These are phyloP conservation scores for Spisula solida DNA, from an alignment of 2,888 invertebrate genomes.

Conservation along the genomic window DNA sequence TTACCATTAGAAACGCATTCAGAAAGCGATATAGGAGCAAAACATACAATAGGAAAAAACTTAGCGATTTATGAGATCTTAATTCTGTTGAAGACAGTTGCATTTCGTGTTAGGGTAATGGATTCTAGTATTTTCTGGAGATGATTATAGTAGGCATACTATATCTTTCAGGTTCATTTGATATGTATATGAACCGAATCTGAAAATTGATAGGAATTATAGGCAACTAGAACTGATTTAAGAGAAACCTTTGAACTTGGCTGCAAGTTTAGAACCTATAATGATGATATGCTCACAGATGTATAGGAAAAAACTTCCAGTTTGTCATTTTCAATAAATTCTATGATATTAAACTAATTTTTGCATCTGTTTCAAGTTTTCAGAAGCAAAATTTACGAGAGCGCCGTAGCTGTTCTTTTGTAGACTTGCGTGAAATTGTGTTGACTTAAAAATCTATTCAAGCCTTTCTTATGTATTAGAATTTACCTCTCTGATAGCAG, in stretches of 20 bases:
- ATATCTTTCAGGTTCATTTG: constrained; percentile 35
- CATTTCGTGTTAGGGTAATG: constrained; percentile 16
- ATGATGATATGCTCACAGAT: constrained; percentile 5
- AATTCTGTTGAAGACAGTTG: constrained; percentile 13
- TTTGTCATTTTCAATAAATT: neutral
- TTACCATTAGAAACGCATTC: constrained; percentile 43
- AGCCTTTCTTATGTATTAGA: too few species aligned
- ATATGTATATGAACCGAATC: constrained; percentile 27
- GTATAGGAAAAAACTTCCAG: neutral
- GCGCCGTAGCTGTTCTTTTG: neutral
- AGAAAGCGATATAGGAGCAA: constrained; percentile 27
- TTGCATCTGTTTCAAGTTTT: constrained; percentile 16
- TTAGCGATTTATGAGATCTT: constrained; percentile 32
- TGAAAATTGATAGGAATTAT: constrained; percentile 2
- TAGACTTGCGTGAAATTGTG: neutral
- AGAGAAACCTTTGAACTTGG: constrained; percentile 35
- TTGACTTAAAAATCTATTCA: too few species aligned
- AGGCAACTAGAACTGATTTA: constrained; percentile 1
- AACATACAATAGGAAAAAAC: neutral
- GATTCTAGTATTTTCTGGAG: neutral
- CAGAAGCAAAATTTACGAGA: neutral
- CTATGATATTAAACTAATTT: neutral
- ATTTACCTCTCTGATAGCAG: too few species aligned
- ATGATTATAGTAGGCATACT: constrained; percentile 11
- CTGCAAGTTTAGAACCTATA: neutral